These are phyloP conservation scores for Coturnix japonica DNA, from an alignment of 2,113 vertebrate genomes.

Conservation along the genomic window DNA sequence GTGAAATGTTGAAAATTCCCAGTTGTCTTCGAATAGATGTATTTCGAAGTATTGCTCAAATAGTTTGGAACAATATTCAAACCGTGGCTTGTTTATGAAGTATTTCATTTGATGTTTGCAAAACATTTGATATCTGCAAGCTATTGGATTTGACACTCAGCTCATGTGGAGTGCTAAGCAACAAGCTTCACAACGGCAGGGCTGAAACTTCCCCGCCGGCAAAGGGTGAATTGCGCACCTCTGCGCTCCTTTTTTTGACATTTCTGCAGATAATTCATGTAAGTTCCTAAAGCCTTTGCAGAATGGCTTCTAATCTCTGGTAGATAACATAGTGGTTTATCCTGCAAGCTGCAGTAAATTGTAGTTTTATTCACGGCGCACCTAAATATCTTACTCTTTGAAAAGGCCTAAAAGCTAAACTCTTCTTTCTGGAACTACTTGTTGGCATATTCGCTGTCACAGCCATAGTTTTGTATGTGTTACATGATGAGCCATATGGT, in stretches of 20 bases:
- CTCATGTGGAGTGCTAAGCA: neutral
- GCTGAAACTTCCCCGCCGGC: neutral
- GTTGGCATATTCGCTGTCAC: neutral
- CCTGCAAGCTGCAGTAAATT: neutral
- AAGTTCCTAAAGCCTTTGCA: neutral
- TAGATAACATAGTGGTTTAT: neutral
- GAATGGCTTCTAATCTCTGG: neutral
- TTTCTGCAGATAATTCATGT: neutral
- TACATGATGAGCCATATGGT: neutral
- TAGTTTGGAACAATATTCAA: conserved; percentile 28
- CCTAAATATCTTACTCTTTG: neutral
- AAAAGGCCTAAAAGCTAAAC: neutral
- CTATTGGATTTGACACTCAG: conserved; percentile 10
- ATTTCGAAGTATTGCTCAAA: conserved; percentile 39
- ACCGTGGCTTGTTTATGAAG: neutral
- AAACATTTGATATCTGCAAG: conserved; percentile 24
- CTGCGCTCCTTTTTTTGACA: neutral
- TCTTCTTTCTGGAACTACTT: conserved; percentile 9
- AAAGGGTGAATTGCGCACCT: neutral
- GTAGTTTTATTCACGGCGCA: neutral
- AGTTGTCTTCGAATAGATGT: conserved; percentile 8
- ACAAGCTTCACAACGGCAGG: neutral
- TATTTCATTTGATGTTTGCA: conserved; percentile 36
- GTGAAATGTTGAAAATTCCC: neutral
- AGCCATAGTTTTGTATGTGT: neutral